Conservation (phyloP, 92 coral and sea anemone species). For the Micromussa lordhowensis region DNA sequence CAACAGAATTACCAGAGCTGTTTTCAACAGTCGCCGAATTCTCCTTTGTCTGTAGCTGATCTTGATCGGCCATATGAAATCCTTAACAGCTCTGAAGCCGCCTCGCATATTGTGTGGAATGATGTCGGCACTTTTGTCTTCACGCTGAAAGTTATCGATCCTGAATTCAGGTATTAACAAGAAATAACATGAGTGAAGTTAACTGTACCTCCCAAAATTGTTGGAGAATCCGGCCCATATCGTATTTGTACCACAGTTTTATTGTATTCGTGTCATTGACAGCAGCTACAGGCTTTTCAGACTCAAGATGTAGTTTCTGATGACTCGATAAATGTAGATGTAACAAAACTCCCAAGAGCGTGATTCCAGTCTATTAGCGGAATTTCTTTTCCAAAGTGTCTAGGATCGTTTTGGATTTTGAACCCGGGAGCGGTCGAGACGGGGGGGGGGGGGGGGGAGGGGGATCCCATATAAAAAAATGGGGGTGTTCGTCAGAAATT, state of each 20-base stretch:
- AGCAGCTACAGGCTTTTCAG: not conserved
- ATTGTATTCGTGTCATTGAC: not conserved
- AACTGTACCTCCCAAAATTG: not conserved
- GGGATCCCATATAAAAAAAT: no score
- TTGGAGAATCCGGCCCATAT: not conserved
- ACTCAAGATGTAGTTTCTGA: not conserved
- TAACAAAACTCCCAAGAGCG: no score
- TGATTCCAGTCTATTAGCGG: no score
- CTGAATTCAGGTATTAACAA: slow-evolving; percentile 74
- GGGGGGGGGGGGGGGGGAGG: no score
- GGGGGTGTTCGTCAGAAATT: no score
- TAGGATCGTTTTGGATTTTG: no score
- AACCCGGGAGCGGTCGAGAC: no score
- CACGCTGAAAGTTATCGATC: slow-evolving; percentile 80
- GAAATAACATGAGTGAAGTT: not conserved
- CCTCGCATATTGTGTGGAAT: slow-evolving; percentile 72
- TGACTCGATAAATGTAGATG: no score
- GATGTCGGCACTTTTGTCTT: slow-evolving; percentile 80
- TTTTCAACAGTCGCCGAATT: slow-evolving; percentile 48
- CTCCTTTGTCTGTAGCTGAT: not conserved
- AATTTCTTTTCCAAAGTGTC: no score
- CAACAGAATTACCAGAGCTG: slow-evolving; percentile 83
- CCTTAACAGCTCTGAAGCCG: slow-evolving; percentile 73
- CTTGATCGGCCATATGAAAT: slow-evolving; percentile 81
- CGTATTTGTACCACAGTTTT: not conserved